phyloP scores from a whole-genome alignment of 1,140 invertebrate genomes.

The Drosophila pseudoananassae region DNA sequence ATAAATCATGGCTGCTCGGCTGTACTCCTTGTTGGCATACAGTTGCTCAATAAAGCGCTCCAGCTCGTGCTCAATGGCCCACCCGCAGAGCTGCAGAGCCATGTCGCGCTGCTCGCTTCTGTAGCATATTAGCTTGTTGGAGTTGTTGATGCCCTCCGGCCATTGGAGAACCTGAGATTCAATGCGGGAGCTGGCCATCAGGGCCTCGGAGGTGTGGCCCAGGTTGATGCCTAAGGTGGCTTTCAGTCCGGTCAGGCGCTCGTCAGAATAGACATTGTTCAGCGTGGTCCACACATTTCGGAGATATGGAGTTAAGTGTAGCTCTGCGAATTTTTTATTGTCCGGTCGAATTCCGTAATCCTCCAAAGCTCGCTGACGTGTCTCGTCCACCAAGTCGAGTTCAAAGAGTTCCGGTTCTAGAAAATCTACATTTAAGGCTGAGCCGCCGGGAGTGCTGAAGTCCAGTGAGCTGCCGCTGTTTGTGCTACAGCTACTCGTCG shows the following conservation, averaged over 20 bases:
- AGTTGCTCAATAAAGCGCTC: slow-evolving; percentile 73
- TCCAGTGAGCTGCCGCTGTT: slow-evolving; percentile 57
- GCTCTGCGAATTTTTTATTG: slow-evolving; percentile 53
- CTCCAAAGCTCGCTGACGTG: slow-evolving; percentile 65
- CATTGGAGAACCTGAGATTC: slow-evolving; percentile 75
- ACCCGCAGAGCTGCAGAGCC: slow-evolving; percentile 93
- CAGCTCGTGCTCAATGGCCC: slow-evolving; percentile 88
- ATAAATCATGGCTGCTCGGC: slow-evolving; percentile 94
- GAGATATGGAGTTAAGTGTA: slow-evolving; percentile 58
- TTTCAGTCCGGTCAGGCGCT: slow-evolving; percentile 69
- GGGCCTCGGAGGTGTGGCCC: slow-evolving; percentile 61
- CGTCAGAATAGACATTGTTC: slow-evolving; percentile 67
- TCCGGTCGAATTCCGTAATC: slow-evolving; percentile 73
- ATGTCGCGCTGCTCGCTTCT: slow-evolving; percentile 90
- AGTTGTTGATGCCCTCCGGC: slow-evolving; percentile 81
- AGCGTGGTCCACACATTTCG: slow-evolving; percentile 74
- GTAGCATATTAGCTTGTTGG: slow-evolving; percentile 71
- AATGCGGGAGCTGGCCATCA: slow-evolving; percentile 74
- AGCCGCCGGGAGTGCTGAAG: slow-evolving; percentile 29
- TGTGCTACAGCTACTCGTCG: slow-evolving; percentile 62
- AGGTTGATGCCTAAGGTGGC: slow-evolving; percentile 87
- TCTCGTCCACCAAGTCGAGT: slow-evolving; percentile 70
- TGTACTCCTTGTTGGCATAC: slow-evolving; percentile 85
- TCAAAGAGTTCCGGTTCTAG: slow-evolving; percentile 67
- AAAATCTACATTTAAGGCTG: slow-evolving; percentile 65